These are phyloP conservation scores for Lordiphosa andalusiaca DNA, from an alignment of 2,888 invertebrate species.

Conservation along the genomic window DNA sequence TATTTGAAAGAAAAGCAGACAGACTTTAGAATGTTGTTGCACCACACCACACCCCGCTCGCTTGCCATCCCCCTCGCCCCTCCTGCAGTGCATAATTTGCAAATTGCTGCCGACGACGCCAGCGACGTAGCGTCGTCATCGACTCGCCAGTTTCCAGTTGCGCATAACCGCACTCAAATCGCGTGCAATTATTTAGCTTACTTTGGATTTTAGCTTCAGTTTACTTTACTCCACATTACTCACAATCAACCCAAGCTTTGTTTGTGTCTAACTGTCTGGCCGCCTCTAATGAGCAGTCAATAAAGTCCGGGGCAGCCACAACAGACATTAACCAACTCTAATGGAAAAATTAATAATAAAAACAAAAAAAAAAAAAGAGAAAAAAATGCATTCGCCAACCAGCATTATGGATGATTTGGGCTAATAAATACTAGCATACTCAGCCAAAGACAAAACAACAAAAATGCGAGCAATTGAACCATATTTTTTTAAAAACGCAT, in stretches of 20 bases:
- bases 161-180: slow-evolving; percentile 60
- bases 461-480: slow-evolving; percentile 49
- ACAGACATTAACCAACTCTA: slow-evolving; percentile 44
- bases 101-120: slow-evolving; percentile 59
- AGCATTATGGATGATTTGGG: slow-evolving; percentile 60
- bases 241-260: slow-evolving; percentile 50
- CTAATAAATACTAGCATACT: slow-evolving; percentile 45
- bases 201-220: slow-evolving; percentile 39
- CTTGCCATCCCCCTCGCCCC: slow-evolving; percentile 12
- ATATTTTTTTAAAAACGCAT: slow-evolving; percentile 53
- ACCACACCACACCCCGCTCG: slow-evolving; percentile 30
- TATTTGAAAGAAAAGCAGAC: slow-evolving; percentile 52
- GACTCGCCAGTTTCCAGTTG: slow-evolving; percentile 37
- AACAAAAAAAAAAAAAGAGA: too few species aligned
- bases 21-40: slow-evolving; percentile 69
- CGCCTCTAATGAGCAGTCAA: slow-evolving; percentile 58
- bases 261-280: slow-evolving; percentile 7
- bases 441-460: slow-evolving; percentile 22
- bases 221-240: slow-evolving; percentile 45
- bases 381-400: slow-evolving; percentile 46
- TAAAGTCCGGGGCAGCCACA: slow-evolving; percentile 45
- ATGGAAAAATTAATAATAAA: slow-evolving; percentile 48
- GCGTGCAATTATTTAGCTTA: slow-evolving; percentile 74
- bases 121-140: slow-evolving; percentile 28
- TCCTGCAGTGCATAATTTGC: slow-evolving; percentile 65